Evolutionary conservation across 2,888 invertebrate species (phyloP).

Genomic region (Graphium colonna): DNA sequence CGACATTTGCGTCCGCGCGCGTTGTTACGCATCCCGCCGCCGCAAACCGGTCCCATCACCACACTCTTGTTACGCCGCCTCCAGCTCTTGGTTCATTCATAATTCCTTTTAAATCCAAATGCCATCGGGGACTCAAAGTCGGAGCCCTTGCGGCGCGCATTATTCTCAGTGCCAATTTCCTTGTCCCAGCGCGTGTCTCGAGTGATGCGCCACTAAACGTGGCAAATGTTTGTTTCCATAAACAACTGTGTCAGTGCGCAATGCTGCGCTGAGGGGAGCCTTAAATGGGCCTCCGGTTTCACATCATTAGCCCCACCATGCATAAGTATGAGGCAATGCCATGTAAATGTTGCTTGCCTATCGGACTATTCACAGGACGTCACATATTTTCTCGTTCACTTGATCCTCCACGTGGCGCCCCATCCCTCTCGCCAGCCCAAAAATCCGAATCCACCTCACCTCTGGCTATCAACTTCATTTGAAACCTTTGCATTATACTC

Average conservation of each 20-base stretch:
- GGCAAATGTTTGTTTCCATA: background rate
- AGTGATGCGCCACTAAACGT: background rate
- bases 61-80: too few species aligned
- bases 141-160: too few species aligned
- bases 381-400: background rate
- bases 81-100: too few species aligned
- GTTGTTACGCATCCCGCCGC: background rate
- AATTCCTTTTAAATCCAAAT: too few species aligned
- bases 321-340: background rate
- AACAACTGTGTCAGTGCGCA: background rate
- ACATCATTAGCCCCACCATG: background rate
- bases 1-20: too few species aligned
- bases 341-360: background rate
- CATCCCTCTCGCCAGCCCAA: too few species aligned
- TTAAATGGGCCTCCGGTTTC: background rate
- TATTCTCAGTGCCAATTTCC: too few species aligned
- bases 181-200: too few species aligned
- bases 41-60: too few species aligned
- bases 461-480: background rate
- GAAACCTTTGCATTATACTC: background rate
- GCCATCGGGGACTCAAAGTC: too few species aligned
- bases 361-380: background rate
- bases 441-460: background rate
- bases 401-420: too few species aligned
- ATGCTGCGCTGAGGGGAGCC: background rate